Base-by-base conservation (phyloP, 2,113 vertebrate species). In the Rhynchopsitta pachyrhyncha region DNA sequence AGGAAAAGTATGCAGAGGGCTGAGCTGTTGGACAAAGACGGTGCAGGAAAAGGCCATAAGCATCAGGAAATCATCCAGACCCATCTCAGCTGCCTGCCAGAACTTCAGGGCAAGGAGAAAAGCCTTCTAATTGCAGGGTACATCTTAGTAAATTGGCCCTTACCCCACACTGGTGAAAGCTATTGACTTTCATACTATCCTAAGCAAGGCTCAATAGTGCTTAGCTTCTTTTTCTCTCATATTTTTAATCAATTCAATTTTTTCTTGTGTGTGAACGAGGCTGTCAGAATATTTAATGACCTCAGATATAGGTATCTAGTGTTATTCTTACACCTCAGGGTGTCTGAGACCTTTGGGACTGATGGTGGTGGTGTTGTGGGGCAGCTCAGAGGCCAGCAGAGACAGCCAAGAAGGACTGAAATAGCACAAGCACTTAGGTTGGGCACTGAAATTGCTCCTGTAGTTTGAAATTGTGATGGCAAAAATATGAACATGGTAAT, bases 291-390 rank as follows among this genome's bases (percentile, higher is more conserved):
- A 47, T 70, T 77, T 57, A 33, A 27, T 20, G 6, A 28, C 41
- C 10, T 62, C 31, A 69, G 8, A 47, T 6, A 1, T 2, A 28
- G 12, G 4, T 35, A 24, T 4, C 31, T 8, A 4, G 28, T 39
- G 24, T 12, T 49, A 19, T 44, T 59, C 15, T 63, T 18, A 29
- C 10, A 39, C 24, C 16, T 31, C n/a, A 15, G 44, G 16, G 24
- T 55, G 47, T 25, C 49, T 42, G 47, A 24, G 39, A 39, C 27
- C 63, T 81, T 11, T 17, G 35, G 49, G 29, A n/a, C 23, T 35
- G 41, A 22, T 39, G 49, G 7, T 28, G 13, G 29, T 9, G 13
- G 8, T 0, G 1, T 17, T 0, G 1, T 27, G 50, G 19, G 18
- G 13, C 41, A 52, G 53, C 28, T 67, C 47, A 27, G 35, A 39